Evolutionary conservation across 2,113 vertebrate genomes (phyloP), one percentile per base, ranked within the genome.

Genomic region (Smithornis capensis): DNA sequence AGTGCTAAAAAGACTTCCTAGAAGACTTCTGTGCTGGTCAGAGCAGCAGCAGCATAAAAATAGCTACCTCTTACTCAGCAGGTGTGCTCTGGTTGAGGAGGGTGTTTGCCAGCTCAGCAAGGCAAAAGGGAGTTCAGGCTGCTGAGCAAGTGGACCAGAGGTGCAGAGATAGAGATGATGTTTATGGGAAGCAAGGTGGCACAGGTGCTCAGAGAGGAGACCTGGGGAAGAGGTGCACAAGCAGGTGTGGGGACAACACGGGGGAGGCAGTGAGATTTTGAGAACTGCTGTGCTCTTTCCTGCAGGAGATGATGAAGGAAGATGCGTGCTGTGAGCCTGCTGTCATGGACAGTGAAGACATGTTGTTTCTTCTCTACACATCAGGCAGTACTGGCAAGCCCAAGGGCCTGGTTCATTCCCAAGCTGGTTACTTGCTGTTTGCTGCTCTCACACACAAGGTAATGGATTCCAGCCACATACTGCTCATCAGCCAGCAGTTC

Each of bases 331-430:
- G 98, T 94, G 97, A 98, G 63, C 98, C 98, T 14, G 98, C 80
- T 40, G 89, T 82, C 83, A 98, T 98, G 98, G 96, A 98, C 96
- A 98, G 98, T 4, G 98, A 98, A 87, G 98, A 98, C 31, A 71
- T 97, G 57, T 62, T 98, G 89, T 98, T 98, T 89, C 96, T 98
- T 77, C 98, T 98, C 25, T 98, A 98, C 63, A 98, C 98, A 3
- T 98, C 98, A 12, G 98, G 98, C 95, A 98, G 98, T 91, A 98
- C 98, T 1, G 98, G 98, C 84, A 98, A 98, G 88, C 98, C 98
- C 75, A 98, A 98, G 95, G 98, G 98, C 31, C 95, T 98, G 24
- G 98, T 98, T 56, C 98, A 98, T 92, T 98, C 98, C 21, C 98
- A 98, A 78, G 98, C 98, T 62, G 98, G 98, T 50, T 98, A 98